Conservation (phyloP, 2,888 invertebrate genomes). For the Sesamia inferens region DNA sequence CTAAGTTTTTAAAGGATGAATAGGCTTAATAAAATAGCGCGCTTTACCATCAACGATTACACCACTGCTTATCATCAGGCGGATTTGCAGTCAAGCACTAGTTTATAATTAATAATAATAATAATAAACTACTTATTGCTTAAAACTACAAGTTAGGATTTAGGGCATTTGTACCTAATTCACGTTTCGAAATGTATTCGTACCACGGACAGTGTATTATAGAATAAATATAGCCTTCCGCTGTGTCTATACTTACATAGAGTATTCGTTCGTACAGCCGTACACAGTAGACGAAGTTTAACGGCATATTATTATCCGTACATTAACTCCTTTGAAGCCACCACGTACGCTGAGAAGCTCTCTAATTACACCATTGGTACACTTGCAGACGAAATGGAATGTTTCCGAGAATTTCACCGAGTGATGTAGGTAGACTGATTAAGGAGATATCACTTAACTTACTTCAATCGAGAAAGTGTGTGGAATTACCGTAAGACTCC, state of each 20-base stretch:
- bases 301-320: constrained; percentile 46
- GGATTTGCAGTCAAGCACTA: too few species aligned
- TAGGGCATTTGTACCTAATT: neutral
- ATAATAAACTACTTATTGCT: too few species aligned
- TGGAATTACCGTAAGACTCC: constrained; percentile 28
- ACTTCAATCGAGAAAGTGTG: constrained; percentile 46
- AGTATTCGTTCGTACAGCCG: constrained; percentile 5
- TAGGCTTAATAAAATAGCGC: too few species aligned
- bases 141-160: neutral
- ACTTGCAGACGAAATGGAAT: constrained; percentile 57
- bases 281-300: constrained; percentile 36
- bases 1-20: too few species aligned
- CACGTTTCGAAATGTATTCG: neutral
- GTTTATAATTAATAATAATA: too few species aligned
- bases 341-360: constrained; percentile 47
- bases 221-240: neutral
- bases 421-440: constrained; percentile 53
- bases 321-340: constrained; percentile 47
- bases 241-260: neutral
- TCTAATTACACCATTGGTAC: constrained; percentile 59
- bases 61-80: too few species aligned
- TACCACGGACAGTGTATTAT: neutral
- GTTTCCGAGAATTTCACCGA: constrained; percentile 44
- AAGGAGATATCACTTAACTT: constrained; percentile 55
- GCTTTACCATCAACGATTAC: too few species aligned